These are phyloP conservation scores for Apoda limacodes DNA, from an alignment of 2,888 invertebrate genomes.

Conservation along the genomic window DNA sequence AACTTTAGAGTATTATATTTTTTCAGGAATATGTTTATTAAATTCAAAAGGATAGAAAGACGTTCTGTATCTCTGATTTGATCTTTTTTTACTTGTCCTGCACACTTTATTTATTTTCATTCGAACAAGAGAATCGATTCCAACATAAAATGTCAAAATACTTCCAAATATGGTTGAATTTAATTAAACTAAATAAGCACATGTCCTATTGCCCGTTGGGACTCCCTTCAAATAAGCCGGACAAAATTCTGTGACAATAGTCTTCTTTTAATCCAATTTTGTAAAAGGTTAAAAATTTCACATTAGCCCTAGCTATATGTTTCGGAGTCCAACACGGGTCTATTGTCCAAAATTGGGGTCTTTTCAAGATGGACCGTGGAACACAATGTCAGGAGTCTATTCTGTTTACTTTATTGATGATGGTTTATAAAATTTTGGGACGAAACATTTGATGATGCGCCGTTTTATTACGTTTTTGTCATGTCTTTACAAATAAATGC, in stretches of 20 bases:
- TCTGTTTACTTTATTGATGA: slow-evolving; percentile 46
- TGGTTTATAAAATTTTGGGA: slow-evolving; percentile 43
- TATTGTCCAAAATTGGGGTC: slow-evolving; percentile 39
- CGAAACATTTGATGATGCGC: slow-evolving; percentile 31
- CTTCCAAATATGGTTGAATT: slow-evolving; percentile 30
- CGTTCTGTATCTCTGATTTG: too few species aligned
- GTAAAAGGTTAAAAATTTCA: slow-evolving; percentile 36
- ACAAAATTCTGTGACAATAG: slow-evolving; percentile 41
- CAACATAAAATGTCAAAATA: slow-evolving; percentile 41
- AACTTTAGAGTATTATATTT: too few species aligned
- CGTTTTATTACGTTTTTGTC: slow-evolving; percentile 45
- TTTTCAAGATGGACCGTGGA: slow-evolving; percentile 40
- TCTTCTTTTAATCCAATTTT: slow-evolving; percentile 59
- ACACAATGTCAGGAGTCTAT: slow-evolving; percentile 31
- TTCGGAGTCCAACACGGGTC: slow-evolving; percentile 32
- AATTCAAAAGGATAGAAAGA: too few species aligned
- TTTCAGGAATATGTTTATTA: too few species aligned
- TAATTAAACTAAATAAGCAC: slow-evolving; percentile 39
- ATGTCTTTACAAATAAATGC: slow-evolving; percentile 26
- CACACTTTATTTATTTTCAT: too few species aligned
- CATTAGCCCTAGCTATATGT: slow-evolving; percentile 45
- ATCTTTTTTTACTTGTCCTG: too few species aligned
- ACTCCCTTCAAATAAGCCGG: slow-evolving; percentile 40
- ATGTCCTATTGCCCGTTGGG: slow-evolving; percentile 33
- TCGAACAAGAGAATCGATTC: slow-evolving; percentile 7